Base-by-base conservation (phyloP, 2,888 invertebrate species). In the Xestia sexstrigata region DNA sequence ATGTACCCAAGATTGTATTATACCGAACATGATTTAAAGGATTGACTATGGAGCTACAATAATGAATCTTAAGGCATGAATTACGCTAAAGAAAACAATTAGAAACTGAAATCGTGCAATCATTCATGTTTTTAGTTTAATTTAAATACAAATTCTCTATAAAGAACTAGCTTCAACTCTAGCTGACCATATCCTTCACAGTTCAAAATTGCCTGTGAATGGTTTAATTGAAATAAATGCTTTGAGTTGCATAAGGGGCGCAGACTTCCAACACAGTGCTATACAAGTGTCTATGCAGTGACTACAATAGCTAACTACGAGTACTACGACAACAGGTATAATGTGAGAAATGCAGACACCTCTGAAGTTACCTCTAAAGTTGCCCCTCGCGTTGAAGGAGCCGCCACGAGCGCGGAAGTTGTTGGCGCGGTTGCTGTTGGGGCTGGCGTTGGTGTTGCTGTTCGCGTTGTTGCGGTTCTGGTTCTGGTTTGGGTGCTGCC, bases 381-480 rank as follows among this genome's bases (percentile, higher is more conserved):
- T 96, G 84, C 94, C 94, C 85, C 94, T 89, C 26, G 94, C 91
- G 89, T 92, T 93, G 92, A 91, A 95, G 73, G 91, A 87, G 80
- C 91, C 94, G 81, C 95, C 95, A 85, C 95, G 93, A 75, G 94
- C 92, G 62, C 95, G 93, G 95, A 92, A 90, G 91, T 92, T 92
- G 89, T 91, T 91, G 72, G 90, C 58, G 83, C 91, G 86, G 87
- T 84, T 85, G 63, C 88, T 71, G 84, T 81, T 87, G 72, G 91
- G 85, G 84, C 87, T 89, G 70, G 90, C 86, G 89, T 85, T 92
- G 77, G 92, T 86, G 91, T 87, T 91, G 52, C 89, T 80, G 86
- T 88, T 90, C 9, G 88, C 23, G 88, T 88, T 90, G 90, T 92
- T 93, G 88, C 93, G 93, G 91, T 93, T 94, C 92, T 93, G 93